Base-by-base conservation (phyloP, 2,888 invertebrate genomes). In the Hymenopus coronatus region DNA sequence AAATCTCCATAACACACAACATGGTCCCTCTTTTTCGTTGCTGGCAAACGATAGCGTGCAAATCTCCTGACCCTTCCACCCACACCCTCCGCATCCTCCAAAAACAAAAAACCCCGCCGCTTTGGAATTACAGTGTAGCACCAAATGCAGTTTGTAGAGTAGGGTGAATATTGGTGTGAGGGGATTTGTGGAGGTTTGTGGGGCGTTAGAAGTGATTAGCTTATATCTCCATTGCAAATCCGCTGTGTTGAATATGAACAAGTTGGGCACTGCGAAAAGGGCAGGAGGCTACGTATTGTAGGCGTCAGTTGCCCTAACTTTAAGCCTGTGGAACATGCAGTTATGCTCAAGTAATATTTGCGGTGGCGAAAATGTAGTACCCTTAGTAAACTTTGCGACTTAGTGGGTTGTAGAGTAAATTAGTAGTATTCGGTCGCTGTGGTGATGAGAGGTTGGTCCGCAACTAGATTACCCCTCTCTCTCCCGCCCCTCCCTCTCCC, bases 151-250 rank as follows among this genome's bases (percentile, higher is more conserved):
- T 27, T 70, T 70, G 54, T 70, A 20, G 54, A 70, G 54, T 15
- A 70, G 54, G 54, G 82, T 33, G 87, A 87, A 70, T 87, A 87
- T 87, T 87, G 87, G 87, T 27, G n/a, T 33, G 82, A 70, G 27
- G 30, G n/a, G 27, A 84, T 46, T 33, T 84, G 85, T 9, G 27
- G 14, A 46, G 46, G 85, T 54, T 30, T 27, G 46, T 46, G 54
- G 85, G 87, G 87, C 40, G 87, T 82, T 82, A 82, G 87, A 82
- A 70, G 88, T 89, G 85, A 89, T 89, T 89, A 89, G 86, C 89
- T 84, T 88, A 88, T 83, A 89, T 89, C 89, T 89, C 89, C 89
- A 89, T 89, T 89, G 89, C 89, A 89, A 89, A 89, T 89, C 89
- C 88, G 85, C 83, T 86, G 88, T 88, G 89, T 86, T 88, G 89